phyloP scores from a whole-genome alignment of 2,113 vertebrate species.

The Phoxinus phoxinus region DNA sequence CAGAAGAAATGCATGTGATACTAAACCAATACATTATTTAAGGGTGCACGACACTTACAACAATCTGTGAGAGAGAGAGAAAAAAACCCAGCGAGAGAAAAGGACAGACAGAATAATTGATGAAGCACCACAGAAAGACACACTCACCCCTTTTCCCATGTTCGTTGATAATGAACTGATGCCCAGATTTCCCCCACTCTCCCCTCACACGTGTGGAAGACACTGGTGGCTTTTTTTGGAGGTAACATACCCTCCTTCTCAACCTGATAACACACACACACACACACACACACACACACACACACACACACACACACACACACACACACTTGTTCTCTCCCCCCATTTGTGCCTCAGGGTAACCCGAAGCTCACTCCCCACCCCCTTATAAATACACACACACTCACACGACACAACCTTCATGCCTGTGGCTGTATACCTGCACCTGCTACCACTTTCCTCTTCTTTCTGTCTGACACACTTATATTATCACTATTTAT shows the following conservation, averaged over 20 bases:
- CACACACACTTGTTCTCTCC: conserved; percentile 19
- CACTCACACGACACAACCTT: conserved; percentile 23
- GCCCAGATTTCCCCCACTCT: conserved; percentile 30
- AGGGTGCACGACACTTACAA: neutral
- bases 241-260: conserved; percentile 56
- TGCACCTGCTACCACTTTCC: conserved; percentile 59
- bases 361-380: conserved; percentile 63
- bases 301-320: conserved; percentile 29
- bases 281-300: conserved; percentile 42
- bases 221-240: conserved; percentile 73
- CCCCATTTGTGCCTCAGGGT: conserved; percentile 53
- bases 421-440: conserved; percentile 32
- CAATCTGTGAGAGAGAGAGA: neutral
- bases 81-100: neutral
- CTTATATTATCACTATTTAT: conserved; percentile 11
- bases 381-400: conserved; percentile 21
- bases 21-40: conserved; percentile 28
- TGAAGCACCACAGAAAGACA: conserved; percentile 54
- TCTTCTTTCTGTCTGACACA: neutral
- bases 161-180: conserved; percentile 39
- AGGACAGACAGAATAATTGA: conserved; percentile 56
- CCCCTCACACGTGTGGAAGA: conserved; percentile 60
- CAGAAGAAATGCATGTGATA: neutral
- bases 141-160: conserved; percentile 79
- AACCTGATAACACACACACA: conserved; percentile 33